Evolutionary conservation across 1,140 invertebrate species (phyloP).

Genomic region (Orius insidiosus): DNA sequence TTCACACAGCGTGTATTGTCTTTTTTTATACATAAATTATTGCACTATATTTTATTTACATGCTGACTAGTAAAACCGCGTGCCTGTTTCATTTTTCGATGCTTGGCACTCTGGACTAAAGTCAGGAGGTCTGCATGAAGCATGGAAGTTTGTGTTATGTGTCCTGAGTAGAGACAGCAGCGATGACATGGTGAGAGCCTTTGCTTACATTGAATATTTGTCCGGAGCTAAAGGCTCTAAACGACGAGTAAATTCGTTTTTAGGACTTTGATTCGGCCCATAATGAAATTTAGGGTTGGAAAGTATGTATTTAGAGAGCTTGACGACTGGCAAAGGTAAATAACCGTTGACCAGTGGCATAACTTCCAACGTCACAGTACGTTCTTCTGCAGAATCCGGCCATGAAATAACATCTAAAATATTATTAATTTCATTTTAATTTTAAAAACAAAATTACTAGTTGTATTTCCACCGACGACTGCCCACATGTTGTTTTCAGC

Average conservation of each 20-base stretch:
- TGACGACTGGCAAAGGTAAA: conserved; percentile 68
- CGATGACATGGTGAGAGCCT: conserved; percentile 69
- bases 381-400: conserved; percentile 43
- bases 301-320: conserved; percentile 81
- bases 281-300: conserved; percentile 34
- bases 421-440: conserved; percentile 1
- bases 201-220: conserved; percentile 80
- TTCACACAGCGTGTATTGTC: no score
- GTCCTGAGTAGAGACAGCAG: conserved; percentile 15
- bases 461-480: conserved; percentile 58
- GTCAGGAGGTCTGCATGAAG: conserved; percentile 7
- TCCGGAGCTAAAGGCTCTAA: conserved; percentile 63
- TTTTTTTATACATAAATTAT: no score
- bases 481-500: conserved; percentile 85
- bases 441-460: conserved; percentile 31
- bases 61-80: no score
- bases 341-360: conserved; percentile 80
- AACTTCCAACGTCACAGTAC: conserved; percentile 66
- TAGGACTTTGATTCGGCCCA: background rate
- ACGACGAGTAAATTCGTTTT: conserved; percentile 22
- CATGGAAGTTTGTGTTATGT: conserved; percentile 3
- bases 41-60: no score
- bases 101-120: background rate
- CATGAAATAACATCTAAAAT: conserved; percentile 59
- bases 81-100: no score